A percentile compares a stretch with the other conserved stretches of the same genome.
Evolutionary conservation across 1,140 invertebrate genomes (phyloP).

Genomic region (Spodoptera litura): DNA sequence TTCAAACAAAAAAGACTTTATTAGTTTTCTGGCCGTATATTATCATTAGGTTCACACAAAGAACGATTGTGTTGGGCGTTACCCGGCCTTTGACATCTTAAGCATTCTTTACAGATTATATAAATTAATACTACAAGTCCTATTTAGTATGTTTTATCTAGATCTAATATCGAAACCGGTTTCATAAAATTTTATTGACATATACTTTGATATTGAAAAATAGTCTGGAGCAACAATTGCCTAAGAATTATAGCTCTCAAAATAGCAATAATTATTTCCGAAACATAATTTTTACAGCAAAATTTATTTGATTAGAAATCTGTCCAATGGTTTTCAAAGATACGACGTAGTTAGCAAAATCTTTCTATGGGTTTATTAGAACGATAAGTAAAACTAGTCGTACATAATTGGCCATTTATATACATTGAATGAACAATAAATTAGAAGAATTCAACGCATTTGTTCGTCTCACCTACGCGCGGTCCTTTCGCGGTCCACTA

Average conservation of each 20-base stretch:
- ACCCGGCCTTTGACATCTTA: conserved; percentile 36
- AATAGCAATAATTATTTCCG: neutral
- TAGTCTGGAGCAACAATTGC: neutral
- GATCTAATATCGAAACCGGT: conserved; percentile 16
- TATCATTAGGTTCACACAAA: conserved; percentile 38
- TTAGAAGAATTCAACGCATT: conserved; percentile 69
- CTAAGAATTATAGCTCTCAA: neutral
- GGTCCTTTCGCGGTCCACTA: conserved; percentile 46
- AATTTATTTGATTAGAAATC: neutral
- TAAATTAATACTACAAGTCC: conserved; percentile 30
- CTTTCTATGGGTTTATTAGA: conserved; percentile 7
- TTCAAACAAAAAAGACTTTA: conserved; percentile 16
- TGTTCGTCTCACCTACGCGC: conserved; percentile 66
- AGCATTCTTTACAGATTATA: conserved; percentile 33
- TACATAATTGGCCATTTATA: conserved; percentile 76
- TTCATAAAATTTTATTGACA: neutral
- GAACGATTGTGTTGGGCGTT: conserved; percentile 19
- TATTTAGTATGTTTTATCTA: conserved; percentile 40
- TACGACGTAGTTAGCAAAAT: neutral
- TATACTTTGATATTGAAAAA: conserved; percentile 12
- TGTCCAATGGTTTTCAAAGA: neutral
- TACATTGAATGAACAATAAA: conserved; percentile 71
- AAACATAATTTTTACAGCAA: neutral
- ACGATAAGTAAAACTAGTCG: conserved; percentile 44
- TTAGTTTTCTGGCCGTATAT: conserved; percentile 15